Evolutionary conservation across 2,113 vertebrate species (phyloP).

Genomic region (Channa maculata): DNA sequence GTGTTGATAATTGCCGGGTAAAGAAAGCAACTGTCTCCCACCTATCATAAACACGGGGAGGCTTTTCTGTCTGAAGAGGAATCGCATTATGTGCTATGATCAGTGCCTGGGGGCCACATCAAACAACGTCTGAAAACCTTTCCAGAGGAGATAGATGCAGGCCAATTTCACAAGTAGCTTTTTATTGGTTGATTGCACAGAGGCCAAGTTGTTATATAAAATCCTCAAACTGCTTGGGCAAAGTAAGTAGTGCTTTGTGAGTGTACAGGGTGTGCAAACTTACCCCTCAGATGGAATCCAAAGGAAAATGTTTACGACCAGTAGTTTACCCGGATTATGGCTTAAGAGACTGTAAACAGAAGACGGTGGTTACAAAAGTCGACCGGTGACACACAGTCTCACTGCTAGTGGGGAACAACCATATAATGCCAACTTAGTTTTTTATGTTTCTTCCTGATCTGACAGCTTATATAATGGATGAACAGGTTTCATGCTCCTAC

Average conservation of each 20-base stretch:
- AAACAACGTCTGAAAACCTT: constrained; percentile 71
- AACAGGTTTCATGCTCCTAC: not conserved
- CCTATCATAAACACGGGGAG: constrained; percentile 30
- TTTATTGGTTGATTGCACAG: constrained; percentile 81
- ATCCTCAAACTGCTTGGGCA: constrained; percentile 74
- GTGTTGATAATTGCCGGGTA: constrained; percentile 66
- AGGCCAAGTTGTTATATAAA: constrained; percentile 80
- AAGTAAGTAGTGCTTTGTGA: constrained; percentile 71
- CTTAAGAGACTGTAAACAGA: constrained; percentile 38
- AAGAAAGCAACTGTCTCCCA: constrained; percentile 52
- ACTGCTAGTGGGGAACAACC: not conserved
- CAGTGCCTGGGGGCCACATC: constrained; percentile 69
- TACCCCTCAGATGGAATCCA: constrained; percentile 42
- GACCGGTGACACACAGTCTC: not conserved
- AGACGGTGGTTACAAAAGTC: constrained; percentile 18
- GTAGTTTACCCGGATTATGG: constrained; percentile 39
- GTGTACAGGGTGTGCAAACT: constrained; percentile 48
- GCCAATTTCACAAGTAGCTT: constrained; percentile 77
- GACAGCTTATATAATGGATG: constrained; percentile 5
- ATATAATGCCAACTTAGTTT: constrained; percentile 28
- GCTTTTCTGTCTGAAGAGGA: constrained; percentile 57
- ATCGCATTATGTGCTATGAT: constrained; percentile 72
- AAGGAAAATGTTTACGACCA: constrained; percentile 61
- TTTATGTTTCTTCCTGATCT: constrained; percentile 22
- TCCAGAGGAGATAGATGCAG: constrained; percentile 65